Evolutionary conservation across 2,113 vertebrate genomes (phyloP).

Genomic region (Raja brachyura): DNA sequence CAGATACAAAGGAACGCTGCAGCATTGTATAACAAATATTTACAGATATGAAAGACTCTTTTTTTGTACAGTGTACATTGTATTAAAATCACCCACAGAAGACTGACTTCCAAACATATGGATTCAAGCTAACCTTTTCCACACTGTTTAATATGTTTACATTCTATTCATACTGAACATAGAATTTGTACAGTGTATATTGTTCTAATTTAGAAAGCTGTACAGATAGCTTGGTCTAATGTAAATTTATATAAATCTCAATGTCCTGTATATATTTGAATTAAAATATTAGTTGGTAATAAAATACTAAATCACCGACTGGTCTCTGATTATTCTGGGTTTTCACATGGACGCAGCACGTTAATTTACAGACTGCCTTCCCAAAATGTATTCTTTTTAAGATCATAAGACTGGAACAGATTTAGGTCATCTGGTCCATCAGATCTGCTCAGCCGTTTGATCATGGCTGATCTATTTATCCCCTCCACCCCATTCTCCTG

Average conservation of each 20-base stretch:
- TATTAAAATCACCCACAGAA: not conserved
- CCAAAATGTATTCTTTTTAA: too few relatives aligned
- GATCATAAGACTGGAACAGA: too few relatives aligned
- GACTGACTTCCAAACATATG: not conserved
- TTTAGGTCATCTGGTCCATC: too few relatives aligned
- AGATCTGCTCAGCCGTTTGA: too few relatives aligned
- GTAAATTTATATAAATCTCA: conserved; percentile 26
- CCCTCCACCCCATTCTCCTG: too few relatives aligned
- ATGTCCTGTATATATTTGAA: conserved; percentile 33
- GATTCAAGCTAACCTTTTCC: not conserved
- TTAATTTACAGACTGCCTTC: too few relatives aligned
- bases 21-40: conserved; percentile 18
- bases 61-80: conserved; percentile 11
- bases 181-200: conserved; percentile 26
- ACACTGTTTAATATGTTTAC: not conserved
- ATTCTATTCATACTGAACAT: not conserved
- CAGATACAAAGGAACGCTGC: not conserved
- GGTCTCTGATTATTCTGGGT: not conserved
- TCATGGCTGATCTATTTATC: too few relatives aligned
- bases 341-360: too few relatives aligned
- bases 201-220: not conserved
- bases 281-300: conserved; percentile 24
- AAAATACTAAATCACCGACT: not conserved
- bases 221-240: conserved; percentile 9
- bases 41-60: not conserved